Base-by-base conservation (phyloP, 2,797 vertebrate species). In the Betta splendens region DNA sequence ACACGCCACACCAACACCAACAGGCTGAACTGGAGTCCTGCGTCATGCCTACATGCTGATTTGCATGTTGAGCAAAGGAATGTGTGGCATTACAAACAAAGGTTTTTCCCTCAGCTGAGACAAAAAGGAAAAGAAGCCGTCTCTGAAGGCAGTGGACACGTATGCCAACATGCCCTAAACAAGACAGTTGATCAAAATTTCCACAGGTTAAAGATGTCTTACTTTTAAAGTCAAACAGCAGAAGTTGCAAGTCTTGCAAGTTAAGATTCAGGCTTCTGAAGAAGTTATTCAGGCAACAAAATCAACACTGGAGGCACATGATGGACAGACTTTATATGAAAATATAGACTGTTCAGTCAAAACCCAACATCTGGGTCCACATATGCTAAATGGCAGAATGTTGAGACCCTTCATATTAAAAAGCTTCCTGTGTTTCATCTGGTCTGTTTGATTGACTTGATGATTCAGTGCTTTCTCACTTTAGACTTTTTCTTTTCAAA, bases 1-100 rank as follows among this genome's bases (percentile, higher is more conserved):
- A 32, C 7, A 5, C 35, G 20, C 48, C 67, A 59, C 45, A 5
- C 53, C 62, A 65, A 60, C 50, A 39, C 3, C 67, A 29, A 56
- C 20, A 43, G n/a, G 9, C 9, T 18, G 1, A 13, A 35, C 28
- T 26, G 22, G 54, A 43, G 47, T 7, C 15, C 20, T 45, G 64
- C 0, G 48, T 65, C 72, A 69, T 3, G 3, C 29, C 42, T 46
- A 0, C 32, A 54, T 29, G 9, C 29, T 7, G 9, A 28, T 23
- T 29, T 2, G 32, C 12, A 13, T 60, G 36, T 48, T 35, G n/a
- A 22, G 20, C 8, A 40, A 35, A 50, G n/a, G 48, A 5, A 67
- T 17, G 26, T 42, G 15, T 0, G 1, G n/a, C 2, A 17, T 42
- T 31, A 17, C 48, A 49, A 28, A 3, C 5, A 31, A 8, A 9